Base-by-base conservation (phyloP, 2,797 vertebrate species). In the Pseudochirops corinnae region DNA sequence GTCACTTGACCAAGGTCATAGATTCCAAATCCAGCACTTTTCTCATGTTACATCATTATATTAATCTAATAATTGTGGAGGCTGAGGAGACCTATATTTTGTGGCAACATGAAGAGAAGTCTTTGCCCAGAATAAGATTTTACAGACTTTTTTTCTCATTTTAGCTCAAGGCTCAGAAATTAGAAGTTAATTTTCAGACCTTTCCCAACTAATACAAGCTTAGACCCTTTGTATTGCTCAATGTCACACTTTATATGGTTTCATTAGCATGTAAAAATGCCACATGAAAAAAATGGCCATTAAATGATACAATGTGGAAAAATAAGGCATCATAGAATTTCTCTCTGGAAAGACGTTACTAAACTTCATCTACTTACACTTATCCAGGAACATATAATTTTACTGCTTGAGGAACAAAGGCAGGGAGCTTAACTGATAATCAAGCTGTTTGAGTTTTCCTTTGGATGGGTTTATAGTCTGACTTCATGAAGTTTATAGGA, bases 271-370 rank as follows among this genome's bases (percentile, higher is more conserved):
- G 95, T 96, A 95, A 97, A 97, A 96, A 95, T 6, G 56, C 53
- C 93, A 93, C 5, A 0, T 97, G 92, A 93, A 60, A 96, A n/a
- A 95, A 90, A 97, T 95, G 94, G 67, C 39, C 93, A 96, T 96
- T 97, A 97, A 97, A 95, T 95, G 90, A 97, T 91, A 95, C 95
- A 97, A 82, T 91, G 92, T 98, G 96, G 94, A 96, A 97, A 97
- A 96, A 96, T 60, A 82, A 95, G 92, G 57, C 53, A 96, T 92
- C 14, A 52, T 46, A 94, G 94, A 87, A 87, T 96, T 97, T 96
- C 94, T 95, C 52, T 94, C 96, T 95, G 93, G 56, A 95, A 96
- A 97, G 96, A 95, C 92, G 96, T 94, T 92, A 93, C 57, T 94
- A 95, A 97, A 97, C 93, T 67, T 94, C 93, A 94, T 94, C 96